A percentile compares a stretch with the other conserved stretches of the same genome.
Conservation (phyloP, 1,140 invertebrate genomes). For the Stegodyphus dumicola region DNA sequence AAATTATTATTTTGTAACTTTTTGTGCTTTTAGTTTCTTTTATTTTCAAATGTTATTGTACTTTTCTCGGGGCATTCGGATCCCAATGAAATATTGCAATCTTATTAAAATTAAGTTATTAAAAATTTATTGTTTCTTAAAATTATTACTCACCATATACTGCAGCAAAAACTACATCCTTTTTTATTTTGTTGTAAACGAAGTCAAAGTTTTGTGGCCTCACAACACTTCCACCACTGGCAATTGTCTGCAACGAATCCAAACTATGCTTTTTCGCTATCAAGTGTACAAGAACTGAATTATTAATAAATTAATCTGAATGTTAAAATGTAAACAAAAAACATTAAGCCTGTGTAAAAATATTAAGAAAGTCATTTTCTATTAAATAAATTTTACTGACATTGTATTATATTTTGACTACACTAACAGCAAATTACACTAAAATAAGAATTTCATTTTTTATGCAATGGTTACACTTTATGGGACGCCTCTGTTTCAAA, state of each 20-base stretch:
- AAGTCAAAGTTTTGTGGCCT: constrained; percentile 40
- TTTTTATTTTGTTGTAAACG: constrained; percentile 24
- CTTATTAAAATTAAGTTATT: background rate
- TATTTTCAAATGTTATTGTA: too few relatives aligned
- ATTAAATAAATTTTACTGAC: too few relatives aligned
- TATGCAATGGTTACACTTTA: too few relatives aligned
- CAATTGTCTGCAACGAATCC: background rate
- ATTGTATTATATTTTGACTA: too few relatives aligned
- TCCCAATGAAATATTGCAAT: too few relatives aligned
- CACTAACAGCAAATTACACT: too few relatives aligned
- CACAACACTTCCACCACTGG: constrained; percentile 26
- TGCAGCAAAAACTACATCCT: constrained; percentile 18
- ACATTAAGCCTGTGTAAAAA: background rate
- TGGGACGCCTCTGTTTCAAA: too few relatives aligned
- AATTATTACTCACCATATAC: constrained; percentile 15
- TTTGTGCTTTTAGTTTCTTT: too few relatives aligned
- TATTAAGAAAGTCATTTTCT: too few relatives aligned
- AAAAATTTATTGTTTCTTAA: background rate
- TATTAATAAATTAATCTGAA: background rate
- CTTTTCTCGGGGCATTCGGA: too few relatives aligned
- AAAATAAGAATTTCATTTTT: too few relatives aligned
- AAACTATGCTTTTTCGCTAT: constrained; percentile 25
- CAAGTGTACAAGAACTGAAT: background rate
- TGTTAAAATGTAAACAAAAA: background rate
- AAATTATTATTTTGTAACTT: too few relatives aligned